Evolutionary conservation across 1,140 invertebrate species (phyloP), one percentile per base, ranked within the genome.

Genomic region (Meloidogyne hapla): DNA sequence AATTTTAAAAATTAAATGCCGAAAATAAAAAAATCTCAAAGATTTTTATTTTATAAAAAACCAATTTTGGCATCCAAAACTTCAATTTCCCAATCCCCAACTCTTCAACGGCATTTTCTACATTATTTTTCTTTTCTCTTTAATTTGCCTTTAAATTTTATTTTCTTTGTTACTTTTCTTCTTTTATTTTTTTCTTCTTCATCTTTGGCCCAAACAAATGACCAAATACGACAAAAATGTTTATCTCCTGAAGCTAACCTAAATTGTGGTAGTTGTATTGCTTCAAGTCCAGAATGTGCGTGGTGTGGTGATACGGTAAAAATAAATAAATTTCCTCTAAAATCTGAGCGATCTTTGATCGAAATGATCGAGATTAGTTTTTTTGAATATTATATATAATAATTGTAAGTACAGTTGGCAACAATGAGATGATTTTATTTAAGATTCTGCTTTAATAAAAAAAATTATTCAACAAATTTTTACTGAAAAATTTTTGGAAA

Each of bases 271-370:
- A 77, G 83, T 63, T 84, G 83, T 65, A 84, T 84, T 69, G 79
- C 84, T 42, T 40, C 71, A 23, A 78, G 78, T 71, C 69, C 79
- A 21, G 84, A 84, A 40, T 84, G 83, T 62, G 84, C 82, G 26
- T 84, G 84, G 84, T 84, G 83, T 42, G 69, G 76, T 26, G 83
- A 84, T 61, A 79, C 83, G 64, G 83, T 84, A 75, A 77, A 65
- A 21, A 18, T 74, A 45, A 33, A 62, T 0, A 18, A 42, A 26
- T 33, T 33, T 33, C 33, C 33, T 8, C 9, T 33, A 33, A 33
- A 33, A 33, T n/a, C n/a, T n/a, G n/a, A n/a, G n/a, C n/a, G n/a
- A n/a, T n/a, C n/a, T n/a, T n/a, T n/a, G n/a, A n/a, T n/a, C n/a
- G n/a, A n/a, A n/a, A n/a, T n/a, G n/a, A n/a, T n/a, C n/a, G n/a